phyloP scores from a whole-genome alignment of 2,888 invertebrate genomes.

The Barypeithes pellucidus region DNA sequence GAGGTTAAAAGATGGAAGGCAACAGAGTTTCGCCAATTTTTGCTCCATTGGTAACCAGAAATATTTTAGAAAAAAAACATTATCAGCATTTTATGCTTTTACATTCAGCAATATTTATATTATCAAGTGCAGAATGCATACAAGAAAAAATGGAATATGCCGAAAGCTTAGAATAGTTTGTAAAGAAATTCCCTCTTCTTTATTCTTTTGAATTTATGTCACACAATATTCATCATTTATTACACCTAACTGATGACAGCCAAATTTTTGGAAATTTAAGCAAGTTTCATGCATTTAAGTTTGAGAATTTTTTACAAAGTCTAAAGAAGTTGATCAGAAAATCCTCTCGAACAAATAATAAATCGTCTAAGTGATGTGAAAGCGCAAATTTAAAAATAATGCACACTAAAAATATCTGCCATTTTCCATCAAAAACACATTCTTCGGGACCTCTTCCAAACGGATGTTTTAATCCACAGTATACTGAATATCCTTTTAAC shows the following conservation, averaged over 20 bases:
- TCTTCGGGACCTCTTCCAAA: not conserved
- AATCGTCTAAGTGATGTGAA: not conserved
- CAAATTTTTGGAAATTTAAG: constrained; percentile 47
- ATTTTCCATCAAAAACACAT: not conserved
- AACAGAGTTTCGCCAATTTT: constrained; percentile 53
- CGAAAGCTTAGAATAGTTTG: constrained; percentile 49
- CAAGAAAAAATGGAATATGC: constrained; percentile 41
- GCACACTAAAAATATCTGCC: not conserved
- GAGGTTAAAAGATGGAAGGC: constrained; percentile 53
- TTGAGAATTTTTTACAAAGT: constrained; percentile 45
- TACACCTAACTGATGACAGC: constrained; percentile 54
- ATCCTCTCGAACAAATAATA: not conserved
- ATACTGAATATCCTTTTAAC: not conserved
- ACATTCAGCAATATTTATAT: no score
- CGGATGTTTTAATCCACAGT: not conserved
- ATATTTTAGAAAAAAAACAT: no score
- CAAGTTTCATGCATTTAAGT: constrained; percentile 44
- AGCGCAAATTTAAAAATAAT: not conserved
- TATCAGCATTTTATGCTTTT: no score
- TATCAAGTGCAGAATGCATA: not conserved
- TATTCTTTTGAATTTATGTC: constrained; percentile 55
- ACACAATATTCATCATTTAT: constrained; percentile 57
- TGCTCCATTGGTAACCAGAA: constrained; percentile 18
- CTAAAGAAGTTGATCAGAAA: constrained; percentile 13
- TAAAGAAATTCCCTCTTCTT: constrained; percentile 50